Conservation (phyloP, 2,797 vertebrate genomes). For the Emydoidea blandingii region DNA sequence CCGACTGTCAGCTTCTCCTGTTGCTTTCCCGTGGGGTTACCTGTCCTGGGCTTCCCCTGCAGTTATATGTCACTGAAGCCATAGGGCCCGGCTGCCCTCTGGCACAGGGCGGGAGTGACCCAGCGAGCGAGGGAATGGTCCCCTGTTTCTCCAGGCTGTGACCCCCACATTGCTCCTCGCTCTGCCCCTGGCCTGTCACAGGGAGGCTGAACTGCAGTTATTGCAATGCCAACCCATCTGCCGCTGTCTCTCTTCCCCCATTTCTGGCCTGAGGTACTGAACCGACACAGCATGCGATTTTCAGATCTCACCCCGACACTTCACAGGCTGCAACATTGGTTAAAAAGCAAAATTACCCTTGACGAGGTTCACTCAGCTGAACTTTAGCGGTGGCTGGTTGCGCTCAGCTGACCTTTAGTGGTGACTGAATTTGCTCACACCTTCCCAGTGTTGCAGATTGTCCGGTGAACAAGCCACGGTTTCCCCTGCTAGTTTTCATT, state of each 20-base stretch:
- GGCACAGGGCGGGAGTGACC: not conserved
- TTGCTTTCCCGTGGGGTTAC: rapidly evolving
- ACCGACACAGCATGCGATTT: not conserved
- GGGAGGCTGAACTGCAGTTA: not conserved
- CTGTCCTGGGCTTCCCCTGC: not conserved
- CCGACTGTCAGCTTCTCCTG: not conserved
- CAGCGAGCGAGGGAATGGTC: not conserved
- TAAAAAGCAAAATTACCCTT: not conserved
- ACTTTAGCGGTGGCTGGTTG: no score
- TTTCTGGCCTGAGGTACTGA: not conserved
- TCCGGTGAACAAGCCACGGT: not conserved
- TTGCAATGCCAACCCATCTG: not conserved
- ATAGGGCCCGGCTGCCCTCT: no score
- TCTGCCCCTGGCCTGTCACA: not conserved
- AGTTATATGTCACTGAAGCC: not conserved
- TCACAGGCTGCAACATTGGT: not conserved
- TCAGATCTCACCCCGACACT: not conserved
- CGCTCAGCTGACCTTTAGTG: not conserved
- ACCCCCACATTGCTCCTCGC: not conserved
- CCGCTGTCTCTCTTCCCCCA: rapidly evolving
- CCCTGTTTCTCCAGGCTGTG: not conserved
- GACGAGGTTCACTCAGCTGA: not conserved
- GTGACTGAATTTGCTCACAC: not conserved
- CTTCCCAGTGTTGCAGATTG: not conserved
- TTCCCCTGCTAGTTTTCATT: not conserved